Base-by-base conservation (phyloP, 2,797 vertebrate genomes). In the Podarcis siculus region DNA sequence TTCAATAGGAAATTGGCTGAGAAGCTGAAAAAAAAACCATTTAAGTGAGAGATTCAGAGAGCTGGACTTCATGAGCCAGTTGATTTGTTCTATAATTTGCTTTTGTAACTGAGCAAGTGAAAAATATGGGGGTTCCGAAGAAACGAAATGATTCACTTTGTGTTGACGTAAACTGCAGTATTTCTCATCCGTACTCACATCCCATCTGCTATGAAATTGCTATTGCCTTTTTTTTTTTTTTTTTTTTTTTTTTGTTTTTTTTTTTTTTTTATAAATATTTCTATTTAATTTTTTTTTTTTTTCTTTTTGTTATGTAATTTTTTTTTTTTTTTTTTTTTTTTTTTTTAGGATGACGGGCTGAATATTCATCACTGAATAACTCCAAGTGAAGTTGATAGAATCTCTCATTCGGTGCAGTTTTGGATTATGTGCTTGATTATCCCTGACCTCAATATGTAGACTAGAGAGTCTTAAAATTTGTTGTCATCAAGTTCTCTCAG, bases 61-160 rank as follows among this genome's bases (percentile, higher is more conserved):
- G 79, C 42, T 30, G 23, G 42, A 35, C 25, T 39, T 64, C 30
- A 71, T 86, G 66, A 37, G 27, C 66, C 39, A 55, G 17, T 13
- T 15, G 15, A 35, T 49, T 64, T 76, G 27, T 55, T 69, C 23
- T 10, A 19, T 64, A 32, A 69, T 25, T 69, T 13, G 17, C n/a
- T 55, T 86, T 69, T 71, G 32, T 79, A 71, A 27, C 2, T 37
- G 21, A 71, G 8, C 10, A 49, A 86, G 21, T 78, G 76, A 71
- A 30, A 61, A 69, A 67, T 32, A 25, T 25, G 1, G 25, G 8
- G n/a, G 76, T n/a, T 30, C 42, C 37, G n/a, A 71, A 55, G 45
- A 35, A 86, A 37, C 55, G 13, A 86, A 86, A 37, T 71, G 32
- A 86, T 79, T 86, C 66, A 79, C n/a, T 79, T 66, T 12, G 17